phyloP scores from a whole-genome alignment of 1,140 invertebrate species.

The Rhagoletis pomonella region DNA sequence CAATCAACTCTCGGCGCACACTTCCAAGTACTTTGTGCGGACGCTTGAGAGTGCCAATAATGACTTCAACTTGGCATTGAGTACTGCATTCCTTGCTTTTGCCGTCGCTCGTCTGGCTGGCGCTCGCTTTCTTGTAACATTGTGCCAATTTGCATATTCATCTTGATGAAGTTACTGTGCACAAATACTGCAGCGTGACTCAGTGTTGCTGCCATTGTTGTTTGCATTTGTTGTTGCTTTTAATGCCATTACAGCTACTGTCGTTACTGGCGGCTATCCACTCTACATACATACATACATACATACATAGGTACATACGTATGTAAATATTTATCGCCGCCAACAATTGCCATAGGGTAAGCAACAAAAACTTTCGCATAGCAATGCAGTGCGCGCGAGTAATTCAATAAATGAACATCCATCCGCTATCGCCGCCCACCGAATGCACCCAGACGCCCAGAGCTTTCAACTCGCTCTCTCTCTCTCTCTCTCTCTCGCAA shows the following conservation, averaged over 20 bases:
- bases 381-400: conserved; percentile 6
- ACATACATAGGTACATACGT: background rate
- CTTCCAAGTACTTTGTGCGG: conserved; percentile 37
- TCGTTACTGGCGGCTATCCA: background rate
- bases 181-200: background rate
- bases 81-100: background rate
- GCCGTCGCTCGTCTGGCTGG: background rate
- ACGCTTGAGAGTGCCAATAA: conserved; percentile 51
- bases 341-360: background rate
- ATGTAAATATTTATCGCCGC: background rate
- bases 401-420: conserved; percentile 26
- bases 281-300: background rate
- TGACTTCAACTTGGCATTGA: conserved; percentile 40
- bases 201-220: background rate
- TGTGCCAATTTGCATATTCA: conserved; percentile 49
- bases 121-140: conserved; percentile 16
- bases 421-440: background rate
- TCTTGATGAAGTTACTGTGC: conserved; percentile 41
- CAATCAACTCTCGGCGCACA: conserved; percentile 36
- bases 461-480: background rate
- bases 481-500: background rate
- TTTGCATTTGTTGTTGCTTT: conserved; percentile 23
- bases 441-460: background rate
- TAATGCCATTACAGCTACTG: conserved; percentile 27
- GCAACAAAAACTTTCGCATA: background rate